A percentile compares a stretch with the other conserved stretches of the same genome.
Conservation (phyloP, 2,888 invertebrate species). For the Drosophila kuntzei region DNA sequence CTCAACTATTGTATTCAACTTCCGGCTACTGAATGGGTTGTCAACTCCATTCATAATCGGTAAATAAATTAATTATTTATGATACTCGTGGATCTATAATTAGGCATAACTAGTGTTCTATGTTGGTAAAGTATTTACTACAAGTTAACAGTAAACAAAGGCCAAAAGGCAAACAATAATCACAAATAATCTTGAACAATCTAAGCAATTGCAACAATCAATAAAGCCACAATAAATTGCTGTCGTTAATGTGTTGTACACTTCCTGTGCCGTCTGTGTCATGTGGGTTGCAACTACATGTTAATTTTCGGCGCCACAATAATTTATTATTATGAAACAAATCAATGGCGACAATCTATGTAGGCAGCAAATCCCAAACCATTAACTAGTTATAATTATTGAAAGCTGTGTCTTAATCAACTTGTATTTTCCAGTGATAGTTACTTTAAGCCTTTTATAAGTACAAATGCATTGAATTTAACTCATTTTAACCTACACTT, state of each 20-base stretch:
- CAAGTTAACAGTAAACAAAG: constrained; percentile 49
- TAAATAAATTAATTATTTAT: constrained; percentile 23
- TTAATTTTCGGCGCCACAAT: constrained; percentile 63
- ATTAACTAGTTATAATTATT: constrained; percentile 32
- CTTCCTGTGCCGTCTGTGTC: constrained; percentile 39
- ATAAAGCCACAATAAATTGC: constrained; percentile 62
- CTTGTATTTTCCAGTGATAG: constrained; percentile 1
- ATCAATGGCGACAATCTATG: constrained; percentile 49
- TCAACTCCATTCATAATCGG: constrained; percentile 11
- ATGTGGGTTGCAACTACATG: constrained; percentile 50
- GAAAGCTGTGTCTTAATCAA: constrained; percentile 32
- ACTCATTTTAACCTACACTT: too few species aligned
- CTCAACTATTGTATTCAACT: not conserved
- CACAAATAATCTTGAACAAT: constrained; percentile 15
- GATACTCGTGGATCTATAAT: constrained; percentile 15
- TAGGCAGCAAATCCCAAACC: constrained; percentile 14
- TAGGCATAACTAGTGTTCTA: constrained; percentile 10
- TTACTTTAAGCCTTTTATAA: not conserved
- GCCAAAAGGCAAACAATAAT: constrained; percentile 16
- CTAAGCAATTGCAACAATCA: constrained; percentile 54
- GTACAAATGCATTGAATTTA: not conserved
- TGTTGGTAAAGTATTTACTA: constrained; percentile 21
- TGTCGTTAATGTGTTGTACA: constrained; percentile 61
- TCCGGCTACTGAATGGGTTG: constrained; percentile 13
- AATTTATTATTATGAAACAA: constrained; percentile 67